A percentile compares a stretch with the other conserved stretches of the same genome.
These are phyloP conservation scores for Noctua janthe DNA, from an alignment of 2,888 invertebrate species.

Conservation along the genomic window DNA sequence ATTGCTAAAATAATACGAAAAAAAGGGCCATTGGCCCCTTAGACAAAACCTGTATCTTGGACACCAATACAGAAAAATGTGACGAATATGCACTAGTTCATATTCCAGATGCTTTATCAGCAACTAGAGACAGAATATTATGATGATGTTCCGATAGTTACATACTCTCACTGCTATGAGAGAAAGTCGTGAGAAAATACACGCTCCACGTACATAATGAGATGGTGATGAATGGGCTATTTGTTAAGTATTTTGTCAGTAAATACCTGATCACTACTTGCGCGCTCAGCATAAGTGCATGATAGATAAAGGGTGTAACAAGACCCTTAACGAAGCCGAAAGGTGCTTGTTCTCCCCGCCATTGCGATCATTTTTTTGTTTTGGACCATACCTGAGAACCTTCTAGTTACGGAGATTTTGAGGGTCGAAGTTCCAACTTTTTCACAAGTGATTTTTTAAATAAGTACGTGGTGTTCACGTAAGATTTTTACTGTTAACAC, in stretches of 20 bases:
- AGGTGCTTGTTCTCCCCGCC: too few species aligned
- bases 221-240: neutral
- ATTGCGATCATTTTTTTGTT: too few species aligned
- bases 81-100: neutral
- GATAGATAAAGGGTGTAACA: neutral
- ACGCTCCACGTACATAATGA: constrained; percentile 6
- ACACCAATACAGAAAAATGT: neutral
- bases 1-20: neutral
- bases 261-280: neutral
- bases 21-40: neutral
- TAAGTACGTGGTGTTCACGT: too few species aligned
- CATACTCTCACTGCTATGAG: constrained; percentile 6
- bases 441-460: too few species aligned
- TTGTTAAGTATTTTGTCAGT: constrained; percentile 6
- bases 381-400: too few species aligned
- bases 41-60: neutral
- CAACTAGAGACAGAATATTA: neutral
- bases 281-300: too few species aligned
- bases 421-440: too few species aligned
- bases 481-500: too few species aligned
- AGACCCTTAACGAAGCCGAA: too few species aligned
- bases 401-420: too few species aligned
- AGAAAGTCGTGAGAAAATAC: constrained; percentile 27
- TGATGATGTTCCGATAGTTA: neutral
- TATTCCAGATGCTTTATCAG: neutral